Base-by-base conservation (phyloP, 2,113 vertebrate species). In the Limanda limanda region DNA sequence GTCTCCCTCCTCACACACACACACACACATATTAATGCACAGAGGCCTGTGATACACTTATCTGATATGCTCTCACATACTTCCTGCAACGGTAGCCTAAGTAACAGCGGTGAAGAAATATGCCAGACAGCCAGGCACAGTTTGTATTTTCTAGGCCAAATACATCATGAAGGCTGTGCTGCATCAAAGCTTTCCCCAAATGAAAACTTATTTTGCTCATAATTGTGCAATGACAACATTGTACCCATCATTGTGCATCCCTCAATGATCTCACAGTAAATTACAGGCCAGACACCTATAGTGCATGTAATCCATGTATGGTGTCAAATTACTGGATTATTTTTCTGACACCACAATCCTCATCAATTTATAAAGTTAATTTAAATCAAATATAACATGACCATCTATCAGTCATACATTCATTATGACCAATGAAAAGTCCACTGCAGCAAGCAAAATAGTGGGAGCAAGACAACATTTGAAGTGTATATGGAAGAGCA, bases 11-110 rank as follows among this genome's bases (percentile, higher is more conserved):
- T 31, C 31, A 31, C 6, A 31, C 31, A 31, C 5, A 31, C 35
- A 45, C 67, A 31, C 67, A 42, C 47, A 59, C 61, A 62, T 63
- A 70, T 52, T 23, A 0, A 70, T 4, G 7, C 5, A 57, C 1
- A 25, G 15, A 2, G 3, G 20, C 20, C 68, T 72, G 37, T 62
- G 66, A 66, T 64, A 31, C 42, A 47, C 67, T 64, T 60, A 20
- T 67, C 55, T 61, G 48, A 85, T 79, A 79, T n/a, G 23, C 25
- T 77, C 15, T 24, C 59, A 74, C 45, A 74, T 47, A 24, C 42
- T 64, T 79, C 73, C 81, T 72, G 72, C 42, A 69, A 45, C 61
- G 72, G 54, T 5, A 56, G 23, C 24, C 23, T 40, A 11, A 48
- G 65, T 66, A 45, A 54, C 35, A 55, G n/a, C n/a, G 27, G 12